These are phyloP conservation scores for Pongo abelii DNA, from an alignment of 2,113 vertebrate species.

Conservation along the genomic window DNA sequence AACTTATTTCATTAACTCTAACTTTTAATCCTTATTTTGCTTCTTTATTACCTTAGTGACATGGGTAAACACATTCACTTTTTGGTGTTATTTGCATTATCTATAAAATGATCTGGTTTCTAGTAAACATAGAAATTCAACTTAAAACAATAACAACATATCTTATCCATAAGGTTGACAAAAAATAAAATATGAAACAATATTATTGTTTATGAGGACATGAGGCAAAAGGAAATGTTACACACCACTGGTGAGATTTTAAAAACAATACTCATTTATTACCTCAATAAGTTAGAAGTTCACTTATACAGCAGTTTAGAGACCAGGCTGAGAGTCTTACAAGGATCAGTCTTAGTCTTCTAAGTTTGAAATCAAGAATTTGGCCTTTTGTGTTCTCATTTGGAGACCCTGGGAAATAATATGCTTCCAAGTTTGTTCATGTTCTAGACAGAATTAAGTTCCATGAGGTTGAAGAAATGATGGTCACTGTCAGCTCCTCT, in stretches of 20 bases:
- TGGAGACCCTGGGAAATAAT: background rate
- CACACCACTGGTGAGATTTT: background rate
- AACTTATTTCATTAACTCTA: constrained; percentile 14
- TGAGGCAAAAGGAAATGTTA: background rate
- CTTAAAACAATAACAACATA: background rate
- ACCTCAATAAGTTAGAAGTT: background rate
- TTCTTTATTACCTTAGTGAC: constrained; percentile 23
- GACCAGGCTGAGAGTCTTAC: background rate
- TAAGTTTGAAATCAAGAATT: background rate
- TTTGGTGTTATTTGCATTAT: background rate
- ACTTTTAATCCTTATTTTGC: background rate
- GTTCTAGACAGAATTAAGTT: background rate
- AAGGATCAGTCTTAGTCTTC: background rate
- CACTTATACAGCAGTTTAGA: background rate
- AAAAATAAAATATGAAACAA: constrained; percentile 21
- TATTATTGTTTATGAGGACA: constrained; percentile 6
- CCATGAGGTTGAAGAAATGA: background rate
- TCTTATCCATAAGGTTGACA: background rate
- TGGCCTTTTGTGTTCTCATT: background rate
- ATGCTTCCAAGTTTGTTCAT: background rate
- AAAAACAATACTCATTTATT: background rate
- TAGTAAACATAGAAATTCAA: constrained; percentile 2
- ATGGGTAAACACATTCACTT: background rate
- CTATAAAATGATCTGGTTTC: background rate
- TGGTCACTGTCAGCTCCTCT: background rate